Evolutionary conservation across 2,888 invertebrate genomes (phyloP), one percentile per base, ranked within the genome.

Genomic region (Rhagonycha fulva): DNA sequence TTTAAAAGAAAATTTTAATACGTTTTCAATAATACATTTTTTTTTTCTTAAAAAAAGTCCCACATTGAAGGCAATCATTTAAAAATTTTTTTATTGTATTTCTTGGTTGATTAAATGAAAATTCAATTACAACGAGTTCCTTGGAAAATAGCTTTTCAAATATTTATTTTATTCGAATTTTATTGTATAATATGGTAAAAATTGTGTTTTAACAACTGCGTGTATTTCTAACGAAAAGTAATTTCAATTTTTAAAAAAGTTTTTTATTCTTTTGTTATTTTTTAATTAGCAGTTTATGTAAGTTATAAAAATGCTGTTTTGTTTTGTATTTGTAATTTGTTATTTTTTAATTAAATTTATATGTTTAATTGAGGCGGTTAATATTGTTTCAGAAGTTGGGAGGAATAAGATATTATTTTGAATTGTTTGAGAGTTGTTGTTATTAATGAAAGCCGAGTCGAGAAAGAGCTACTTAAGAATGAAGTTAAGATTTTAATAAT

Each of bases 401-500:
- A 26, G 26, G 26, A 66, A 66, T 66, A 24, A 66, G 66, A 14
- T 30, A 47, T 68, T 60, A 71, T 71, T 68, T 68, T 69, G 68
- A 68, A 71, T 76, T 62, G 63, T 71, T 74, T 76, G 74, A 32
- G 74, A 76, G 74, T 76, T 76, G 68, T 76, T 76, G 69, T 71
- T 62, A 74, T 62, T 63, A 30, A 32, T 69, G 61, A 74, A 76
- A 74, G 75, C 68, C 68, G 69, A 47, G 66, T 70, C 70, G 71
- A 75, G 71, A 73, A 30, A 75, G 67, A 67, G 32, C 62, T 68
- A 72, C 47, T 77, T 75, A 75, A 74, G 77, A 68, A 70, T 63
- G 70, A 63, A 72, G 75, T 75, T 75, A 70, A 66, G 68, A 73
- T 74, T 76, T 72, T 74, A 73, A 78, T 76, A 76, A 75, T 67